phyloP scores from a whole-genome alignment of 2,797 vertebrate genomes.

The Otolemur crassicaudatus region DNA sequence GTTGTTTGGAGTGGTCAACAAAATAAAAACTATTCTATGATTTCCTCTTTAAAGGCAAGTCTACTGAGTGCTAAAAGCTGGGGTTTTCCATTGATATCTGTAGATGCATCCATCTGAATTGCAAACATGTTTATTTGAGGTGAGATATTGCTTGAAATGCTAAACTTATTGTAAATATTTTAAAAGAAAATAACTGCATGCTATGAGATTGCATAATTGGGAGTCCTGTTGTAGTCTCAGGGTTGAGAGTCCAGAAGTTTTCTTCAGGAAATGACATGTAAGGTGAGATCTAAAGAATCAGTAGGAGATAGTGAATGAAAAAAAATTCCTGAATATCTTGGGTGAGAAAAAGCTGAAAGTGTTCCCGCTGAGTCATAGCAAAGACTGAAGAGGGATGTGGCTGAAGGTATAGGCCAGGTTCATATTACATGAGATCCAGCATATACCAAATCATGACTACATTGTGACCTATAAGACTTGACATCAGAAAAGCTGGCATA shows the following conservation, averaged over 20 bases:
- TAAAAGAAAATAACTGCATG: background rate
- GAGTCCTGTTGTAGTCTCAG: background rate
- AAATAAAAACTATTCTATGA: no score
- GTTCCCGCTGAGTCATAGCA: background rate
- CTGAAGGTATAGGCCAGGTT: background rate
- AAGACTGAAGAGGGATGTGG: background rate
- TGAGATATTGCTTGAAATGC: no score
- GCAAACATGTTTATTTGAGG: no score
- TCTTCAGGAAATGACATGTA: slow-evolving; percentile 46
- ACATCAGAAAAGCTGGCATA: slow-evolving; percentile 7
- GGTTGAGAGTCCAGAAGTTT: slow-evolving; percentile 10
- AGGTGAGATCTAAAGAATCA: slow-evolving; percentile 21
- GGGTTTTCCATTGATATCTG: no score
- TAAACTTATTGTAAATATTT: background rate
- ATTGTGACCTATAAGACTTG: background rate
- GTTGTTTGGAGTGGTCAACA: no score
- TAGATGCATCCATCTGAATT: no score
- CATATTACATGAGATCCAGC: background rate
- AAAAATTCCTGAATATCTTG: background rate
- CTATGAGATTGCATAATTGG: background rate
- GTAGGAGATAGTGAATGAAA: background rate
- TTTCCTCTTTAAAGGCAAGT: no score
- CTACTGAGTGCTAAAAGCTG: no score
- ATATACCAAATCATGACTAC: background rate
- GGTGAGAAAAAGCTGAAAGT: slow-evolving; percentile 33